These are phyloP conservation scores for Cepaea hortensis DNA, from an alignment of 2,888 invertebrate species.

Conservation along the genomic window DNA sequence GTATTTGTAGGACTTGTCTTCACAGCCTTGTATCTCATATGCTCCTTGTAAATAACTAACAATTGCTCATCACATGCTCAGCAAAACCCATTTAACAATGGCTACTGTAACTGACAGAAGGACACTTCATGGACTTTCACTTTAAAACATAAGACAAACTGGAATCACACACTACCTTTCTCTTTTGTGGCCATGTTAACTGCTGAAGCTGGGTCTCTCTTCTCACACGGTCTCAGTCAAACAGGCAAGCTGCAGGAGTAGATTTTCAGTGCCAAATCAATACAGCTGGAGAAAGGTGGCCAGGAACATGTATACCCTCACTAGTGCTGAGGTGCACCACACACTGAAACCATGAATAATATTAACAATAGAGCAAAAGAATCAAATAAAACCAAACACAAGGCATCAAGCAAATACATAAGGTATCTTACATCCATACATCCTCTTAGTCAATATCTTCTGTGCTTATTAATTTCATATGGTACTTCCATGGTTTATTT, in stretches of 20 bases:
- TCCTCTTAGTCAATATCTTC: too few species aligned
- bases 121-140: slow-evolving; percentile 9
- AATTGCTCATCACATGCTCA: not conserved
- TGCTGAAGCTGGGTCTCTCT: slow-evolving; percentile 39
- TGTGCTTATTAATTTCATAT: too few species aligned
- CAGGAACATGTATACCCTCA: not conserved
- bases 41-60: slow-evolving; percentile 1
- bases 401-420: too few species aligned
- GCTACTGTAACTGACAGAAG: slow-evolving; percentile 7
- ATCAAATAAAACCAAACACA: too few species aligned
- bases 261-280: not conserved
- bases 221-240: slow-evolving; percentile 27
- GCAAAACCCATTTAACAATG: slow-evolving; percentile 4
- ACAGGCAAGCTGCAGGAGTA: not conserved
- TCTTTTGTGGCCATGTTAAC: slow-evolving; percentile 39
- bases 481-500: too few species aligned
- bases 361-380: too few species aligned
- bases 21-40: not conserved
- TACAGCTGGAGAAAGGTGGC: not conserved
- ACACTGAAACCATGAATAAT: too few species aligned
- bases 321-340: too few species aligned
- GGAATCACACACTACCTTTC: slow-evolving; percentile 40
- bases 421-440: too few species aligned
- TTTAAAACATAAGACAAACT: slow-evolving; percentile 2
- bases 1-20: not conserved